Base-by-base conservation (phyloP, 2,113 vertebrate species). In the Leucoraja erinaceus region DNA sequence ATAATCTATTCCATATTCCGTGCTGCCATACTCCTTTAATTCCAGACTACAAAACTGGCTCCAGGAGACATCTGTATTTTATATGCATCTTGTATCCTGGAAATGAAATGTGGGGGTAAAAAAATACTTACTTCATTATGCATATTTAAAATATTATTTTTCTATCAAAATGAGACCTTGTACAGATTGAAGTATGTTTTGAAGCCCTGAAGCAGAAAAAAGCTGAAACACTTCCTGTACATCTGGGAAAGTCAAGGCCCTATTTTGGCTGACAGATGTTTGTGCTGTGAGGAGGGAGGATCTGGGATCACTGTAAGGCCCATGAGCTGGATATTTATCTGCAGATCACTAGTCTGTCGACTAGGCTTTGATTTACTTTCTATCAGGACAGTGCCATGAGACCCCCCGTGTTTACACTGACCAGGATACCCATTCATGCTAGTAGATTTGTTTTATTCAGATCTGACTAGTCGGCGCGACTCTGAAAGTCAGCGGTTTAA, bases 11-110 rank as follows among this genome's bases (percentile, higher is more conserved):
- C 12, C 59, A 88, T 28, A 88, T 63, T 88, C 18, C 83, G 63
- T n/a, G 0, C 54, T 59, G 3, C 54, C 47, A 3, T 25, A 75
- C 7, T 77, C 75, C 4, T 77, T 33, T 16, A 61, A 88, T 7
- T 47, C 59, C n/a, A 10, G 14, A 31, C 5, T 5, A 11, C 5
- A 31, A 88, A 63, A 63, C 6, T 31, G 59, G 31, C 63, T 88
- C n/a, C 83, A 88, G 63, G 59, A 63, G 63, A 66, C 83, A 88
- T 88, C 83, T 63, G 59, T 1, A 63, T 63, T 28, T 88, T 88
- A 88, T 88, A 88, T 63, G 63, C 59, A 63, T 66, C 83, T 88
- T 88, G 83, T 88, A 88, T 88, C 56, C 28, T 63, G 12, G 28
- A 88, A 88, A 88, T 88, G 28, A 66, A 88, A 31, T 66, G 63